These are phyloP conservation scores for Taenaris catops DNA, from an alignment of 2,888 invertebrate genomes.

Conservation along the genomic window DNA sequence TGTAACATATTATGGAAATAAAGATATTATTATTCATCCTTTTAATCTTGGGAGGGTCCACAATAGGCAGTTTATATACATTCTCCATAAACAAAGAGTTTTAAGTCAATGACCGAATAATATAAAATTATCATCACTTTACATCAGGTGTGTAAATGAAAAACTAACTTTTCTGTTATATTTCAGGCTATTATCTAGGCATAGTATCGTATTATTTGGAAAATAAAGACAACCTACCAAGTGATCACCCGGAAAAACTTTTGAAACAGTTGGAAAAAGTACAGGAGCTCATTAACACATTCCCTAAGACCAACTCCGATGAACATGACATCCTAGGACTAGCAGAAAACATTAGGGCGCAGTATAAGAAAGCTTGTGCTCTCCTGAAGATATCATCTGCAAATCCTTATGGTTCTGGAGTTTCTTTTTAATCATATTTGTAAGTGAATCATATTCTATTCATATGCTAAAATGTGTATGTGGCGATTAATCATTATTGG, in stretches of 20 bases:
- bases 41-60: too few relatives aligned
- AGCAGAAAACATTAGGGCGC: conserved; percentile 82
- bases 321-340: conserved; percentile 82
- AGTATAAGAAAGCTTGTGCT: conserved; percentile 85
- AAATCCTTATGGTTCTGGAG: conserved; percentile 76
- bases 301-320: conserved; percentile 83
- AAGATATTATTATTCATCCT: too few relatives aligned
- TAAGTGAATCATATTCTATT: too few relatives aligned
- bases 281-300: conserved; percentile 78
- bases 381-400: conserved; percentile 80
- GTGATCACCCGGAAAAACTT: conserved; percentile 74
- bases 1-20: too few relatives aligned
- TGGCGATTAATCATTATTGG: too few relatives aligned
- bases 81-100: too few relatives aligned
- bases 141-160: too few relatives aligned
- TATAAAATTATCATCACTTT: too few relatives aligned
- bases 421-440: conserved; percentile 76
- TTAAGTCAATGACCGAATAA: too few relatives aligned
- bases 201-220: conserved; percentile 73
- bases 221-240: conserved; percentile 35
- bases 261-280: conserved; percentile 75
- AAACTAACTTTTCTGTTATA: background rate
- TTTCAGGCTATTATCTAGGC: conserved; percentile 84
- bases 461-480: too few relatives aligned
- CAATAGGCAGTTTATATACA: too few relatives aligned